phyloP scores from a whole-genome alignment of 2,888 invertebrate genomes.

The Sphaerophoria rueppellii region DNA sequence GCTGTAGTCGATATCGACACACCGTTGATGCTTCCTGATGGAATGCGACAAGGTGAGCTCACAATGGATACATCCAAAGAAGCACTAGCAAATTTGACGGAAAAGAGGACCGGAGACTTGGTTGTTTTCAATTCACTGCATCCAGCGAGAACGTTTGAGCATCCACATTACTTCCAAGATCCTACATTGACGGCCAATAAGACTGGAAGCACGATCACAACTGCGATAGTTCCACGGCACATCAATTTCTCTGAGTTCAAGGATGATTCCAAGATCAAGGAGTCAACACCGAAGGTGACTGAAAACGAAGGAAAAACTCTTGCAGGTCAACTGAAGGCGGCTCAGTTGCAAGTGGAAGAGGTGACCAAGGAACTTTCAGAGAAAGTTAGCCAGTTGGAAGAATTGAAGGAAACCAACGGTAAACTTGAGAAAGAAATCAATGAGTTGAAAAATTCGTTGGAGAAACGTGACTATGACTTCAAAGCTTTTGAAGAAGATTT shows the following conservation, averaged over 20 bases:
- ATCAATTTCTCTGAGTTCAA: slow-evolving; percentile 83
- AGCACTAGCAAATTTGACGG: slow-evolving; percentile 79
- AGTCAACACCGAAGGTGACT: slow-evolving; percentile 81
- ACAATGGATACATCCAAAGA: slow-evolving; percentile 80
- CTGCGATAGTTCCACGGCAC: slow-evolving; percentile 79
- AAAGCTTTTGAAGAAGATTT: slow-evolving; percentile 74
- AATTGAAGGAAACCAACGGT: slow-evolving; percentile 66
- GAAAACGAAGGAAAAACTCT: slow-evolving; percentile 67
- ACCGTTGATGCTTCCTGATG: slow-evolving; percentile 77
- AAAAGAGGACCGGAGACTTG: slow-evolving; percentile 79
- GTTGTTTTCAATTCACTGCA: slow-evolving; percentile 77
- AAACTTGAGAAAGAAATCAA: slow-evolving; percentile 73
- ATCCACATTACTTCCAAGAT: slow-evolving; percentile 81
- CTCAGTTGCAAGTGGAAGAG: slow-evolving; percentile 83
- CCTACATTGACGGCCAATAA: slow-evolving; percentile 75
- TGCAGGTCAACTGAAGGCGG: slow-evolving; percentile 76
- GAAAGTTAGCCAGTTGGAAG: slow-evolving; percentile 66
- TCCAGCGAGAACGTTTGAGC: slow-evolving; percentile 80
- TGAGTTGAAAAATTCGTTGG: slow-evolving; percentile 31
- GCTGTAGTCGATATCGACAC: slow-evolving; percentile 79
- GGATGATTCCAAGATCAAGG: slow-evolving; percentile 81
- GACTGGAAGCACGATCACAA: slow-evolving; percentile 76
- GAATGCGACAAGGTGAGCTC: slow-evolving; percentile 76
- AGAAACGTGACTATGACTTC: slow-evolving; percentile 70
- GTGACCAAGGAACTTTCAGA: slow-evolving; percentile 74